A percentile compares a stretch with the other conserved stretches of the same genome.
phyloP scores from a whole-genome alignment of 2,888 invertebrate genomes.

The Hesperia comma region DNA sequence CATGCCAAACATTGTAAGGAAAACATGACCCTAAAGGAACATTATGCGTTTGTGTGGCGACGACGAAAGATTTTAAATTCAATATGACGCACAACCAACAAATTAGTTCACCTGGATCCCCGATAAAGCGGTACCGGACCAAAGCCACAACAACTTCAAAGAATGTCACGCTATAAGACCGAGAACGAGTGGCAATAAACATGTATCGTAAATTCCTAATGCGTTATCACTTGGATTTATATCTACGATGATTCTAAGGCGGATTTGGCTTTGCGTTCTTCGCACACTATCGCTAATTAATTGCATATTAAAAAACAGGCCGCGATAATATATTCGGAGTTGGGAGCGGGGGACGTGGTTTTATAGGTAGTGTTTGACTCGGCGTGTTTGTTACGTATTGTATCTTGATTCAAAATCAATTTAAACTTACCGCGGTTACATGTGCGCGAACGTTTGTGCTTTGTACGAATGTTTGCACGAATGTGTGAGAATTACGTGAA shows the following conservation, averaged over 20 bases:
- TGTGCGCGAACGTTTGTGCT: too few relatives aligned
- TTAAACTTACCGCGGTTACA: too few relatives aligned
- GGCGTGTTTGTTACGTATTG: too few relatives aligned
- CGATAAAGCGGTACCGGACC: too few relatives aligned
- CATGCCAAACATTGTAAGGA: background rate
- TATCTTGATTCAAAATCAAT: background rate
- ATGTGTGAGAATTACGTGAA: too few relatives aligned
- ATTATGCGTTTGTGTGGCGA: too few relatives aligned
- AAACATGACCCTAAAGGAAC: too few relatives aligned
- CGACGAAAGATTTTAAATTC: too few relatives aligned
- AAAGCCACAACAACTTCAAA: background rate
- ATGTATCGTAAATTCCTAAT: slow-evolving; percentile 45
- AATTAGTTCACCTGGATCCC: too few relatives aligned
- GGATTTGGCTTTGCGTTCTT: slow-evolving; percentile 46
- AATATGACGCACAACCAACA: too few relatives aligned
- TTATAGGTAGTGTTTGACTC: background rate
- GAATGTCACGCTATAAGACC: slow-evolving; percentile 25
- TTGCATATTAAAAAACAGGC: slow-evolving; percentile 56
- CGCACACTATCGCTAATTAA: slow-evolving; percentile 69
- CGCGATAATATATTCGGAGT: slow-evolving; percentile 50
- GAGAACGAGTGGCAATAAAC: slow-evolving; percentile 37
- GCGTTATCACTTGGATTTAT: slow-evolving; percentile 50
- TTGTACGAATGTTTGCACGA: too few relatives aligned
- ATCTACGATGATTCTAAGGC: slow-evolving; percentile 44
- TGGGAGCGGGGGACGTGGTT: slow-evolving; percentile 1